phyloP scores from a whole-genome alignment of 2,888 invertebrate species.

The Limnephilus lunatus region DNA sequence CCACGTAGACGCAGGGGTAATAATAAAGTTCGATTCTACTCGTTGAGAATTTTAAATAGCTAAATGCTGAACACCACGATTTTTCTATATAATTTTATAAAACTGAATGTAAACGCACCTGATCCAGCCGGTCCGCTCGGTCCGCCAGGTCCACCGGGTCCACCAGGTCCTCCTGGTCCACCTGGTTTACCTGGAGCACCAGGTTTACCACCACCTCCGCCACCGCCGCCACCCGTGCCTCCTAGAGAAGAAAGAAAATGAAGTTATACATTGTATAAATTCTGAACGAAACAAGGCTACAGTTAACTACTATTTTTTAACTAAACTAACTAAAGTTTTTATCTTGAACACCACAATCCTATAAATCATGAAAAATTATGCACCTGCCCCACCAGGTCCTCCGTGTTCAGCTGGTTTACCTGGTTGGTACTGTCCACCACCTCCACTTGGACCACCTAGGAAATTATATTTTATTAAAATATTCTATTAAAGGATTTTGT shows the following conservation, averaged over 20 bases:
- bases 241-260: conserved; percentile 31
- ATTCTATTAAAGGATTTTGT: no score
- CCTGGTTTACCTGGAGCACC: conserved; percentile 66
- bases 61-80: no score
- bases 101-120: conserved; percentile 13
- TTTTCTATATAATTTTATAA: no score
- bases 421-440: conserved; percentile 67
- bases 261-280: no score
- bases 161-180: conserved; percentile 65
- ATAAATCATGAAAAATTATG: no score
- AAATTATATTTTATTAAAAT: background rate
- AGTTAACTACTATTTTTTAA: no score
- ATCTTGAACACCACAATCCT: no score
- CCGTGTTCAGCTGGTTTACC: conserved; percentile 60
- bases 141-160: conserved; percentile 66
- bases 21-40: no score
- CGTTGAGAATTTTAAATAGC: no score
- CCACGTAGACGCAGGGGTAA: no score
- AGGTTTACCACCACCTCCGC: conserved; percentile 69
- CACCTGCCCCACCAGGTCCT: conserved; percentile 64
- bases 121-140: conserved; percentile 64
- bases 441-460: conserved; percentile 63
- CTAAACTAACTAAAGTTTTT: no score
- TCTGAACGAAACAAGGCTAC: no score
- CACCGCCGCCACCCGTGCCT: conserved; percentile 71